Percentiles rank a stretch among this genome's conserved stretches.
Evolutionary conservation across 2,797 vertebrate genomes (phyloP).

Genomic region (Coracias cyanogaster): DNA sequence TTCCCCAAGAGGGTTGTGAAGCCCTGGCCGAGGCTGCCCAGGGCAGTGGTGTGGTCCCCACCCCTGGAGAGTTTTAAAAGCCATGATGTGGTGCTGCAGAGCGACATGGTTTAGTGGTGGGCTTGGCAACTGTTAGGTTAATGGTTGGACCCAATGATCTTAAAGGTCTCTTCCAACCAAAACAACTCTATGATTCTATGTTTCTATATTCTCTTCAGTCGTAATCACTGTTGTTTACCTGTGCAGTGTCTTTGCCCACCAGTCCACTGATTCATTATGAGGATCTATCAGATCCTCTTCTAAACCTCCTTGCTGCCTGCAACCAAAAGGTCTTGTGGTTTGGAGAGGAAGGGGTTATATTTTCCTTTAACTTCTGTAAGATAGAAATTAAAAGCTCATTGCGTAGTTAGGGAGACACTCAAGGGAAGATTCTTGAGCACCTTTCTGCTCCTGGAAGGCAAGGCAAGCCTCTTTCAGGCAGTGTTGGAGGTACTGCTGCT

Average conservation of each 20-base stretch:
- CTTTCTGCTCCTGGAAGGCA: neutral
- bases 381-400: neutral
- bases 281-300: neutral
- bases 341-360: neutral
- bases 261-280: fast-evolving
- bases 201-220: neutral
- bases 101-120: too few species aligned
- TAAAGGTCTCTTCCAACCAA: too few species aligned
- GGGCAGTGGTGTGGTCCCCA: too few species aligned
- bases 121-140: too few species aligned
- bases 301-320: neutral
- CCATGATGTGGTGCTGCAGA: too few species aligned
- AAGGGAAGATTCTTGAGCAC: neutral
- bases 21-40: too few species aligned
- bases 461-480: neutral
- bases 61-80: too few species aligned
- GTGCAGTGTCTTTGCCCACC: neutral
- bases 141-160: too few species aligned
- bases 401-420: neutral
- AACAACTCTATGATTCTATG: too few species aligned
- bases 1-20: too few species aligned
- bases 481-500: neutral
- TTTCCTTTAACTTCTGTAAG: neutral
- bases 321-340: neutral
- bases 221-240: neutral